A percentile compares a stretch with the other conserved stretches of the same genome.
phyloP scores from a whole-genome alignment of 2,113 vertebrate genomes.

The Gracilinanus agilis region DNA sequence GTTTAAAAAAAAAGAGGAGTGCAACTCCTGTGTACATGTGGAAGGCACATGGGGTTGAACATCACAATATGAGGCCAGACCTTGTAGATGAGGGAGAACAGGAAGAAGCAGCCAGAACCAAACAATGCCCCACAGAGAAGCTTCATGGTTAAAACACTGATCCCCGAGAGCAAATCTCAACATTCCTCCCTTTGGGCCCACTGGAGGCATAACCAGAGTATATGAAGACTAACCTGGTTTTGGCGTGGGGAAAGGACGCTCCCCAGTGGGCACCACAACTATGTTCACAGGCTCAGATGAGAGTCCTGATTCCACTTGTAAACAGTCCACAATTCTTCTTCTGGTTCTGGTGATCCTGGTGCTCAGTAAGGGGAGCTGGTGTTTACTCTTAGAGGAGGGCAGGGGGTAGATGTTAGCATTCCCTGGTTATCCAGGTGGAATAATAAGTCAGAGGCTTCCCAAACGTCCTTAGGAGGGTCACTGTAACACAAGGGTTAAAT shows the following conservation, averaged over 20 bases:
- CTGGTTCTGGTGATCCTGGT: background rate
- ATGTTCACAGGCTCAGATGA: background rate
- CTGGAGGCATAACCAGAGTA: background rate
- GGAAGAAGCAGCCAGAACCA: background rate
- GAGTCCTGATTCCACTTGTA: background rate
- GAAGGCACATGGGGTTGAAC: background rate
- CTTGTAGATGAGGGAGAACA: background rate
- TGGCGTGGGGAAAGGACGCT: background rate
- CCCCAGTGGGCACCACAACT: background rate
- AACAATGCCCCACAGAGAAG: background rate
- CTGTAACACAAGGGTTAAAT: background rate
- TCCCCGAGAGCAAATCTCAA: background rate
- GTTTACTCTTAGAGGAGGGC: background rate
- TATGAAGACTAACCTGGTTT: background rate
- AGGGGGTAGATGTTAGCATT: background rate
- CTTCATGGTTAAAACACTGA: background rate
- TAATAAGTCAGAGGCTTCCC: background rate
- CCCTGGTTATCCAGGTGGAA: background rate
- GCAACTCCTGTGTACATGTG: background rate
- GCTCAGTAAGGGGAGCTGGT: background rate
- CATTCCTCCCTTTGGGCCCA: background rate
- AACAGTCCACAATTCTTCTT: background rate
- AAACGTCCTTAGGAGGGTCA: background rate
- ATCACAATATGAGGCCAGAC: background rate
- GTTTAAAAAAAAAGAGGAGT: background rate